Evolutionary conservation across 2,888 invertebrate species (phyloP).

Genomic region (Silvanus unidentatus): DNA sequence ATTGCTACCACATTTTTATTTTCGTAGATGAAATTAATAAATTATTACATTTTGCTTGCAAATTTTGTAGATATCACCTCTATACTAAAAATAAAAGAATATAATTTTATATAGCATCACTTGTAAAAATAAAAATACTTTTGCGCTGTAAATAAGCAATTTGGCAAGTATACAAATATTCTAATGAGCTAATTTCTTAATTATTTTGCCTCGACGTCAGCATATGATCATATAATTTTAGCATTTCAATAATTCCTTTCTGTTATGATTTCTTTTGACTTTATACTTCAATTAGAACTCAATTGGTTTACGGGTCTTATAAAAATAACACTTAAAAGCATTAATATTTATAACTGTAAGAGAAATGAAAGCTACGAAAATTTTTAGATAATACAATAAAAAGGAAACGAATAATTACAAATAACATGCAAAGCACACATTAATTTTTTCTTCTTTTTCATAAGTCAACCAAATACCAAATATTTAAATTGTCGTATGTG

Average conservation of each 20-base stretch:
- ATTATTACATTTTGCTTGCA: constrained; percentile 22
- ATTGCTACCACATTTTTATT: neutral
- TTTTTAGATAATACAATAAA: neutral
- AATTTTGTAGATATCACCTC: constrained; percentile 19
- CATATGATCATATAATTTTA: constrained; percentile 9
- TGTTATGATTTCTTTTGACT: neutral
- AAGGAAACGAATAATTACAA: neutral
- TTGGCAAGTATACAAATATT: constrained; percentile 32
- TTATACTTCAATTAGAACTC: neutral
- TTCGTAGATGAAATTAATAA: constrained; percentile 21
- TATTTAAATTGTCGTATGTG: too few relatives aligned
- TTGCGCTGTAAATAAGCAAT: constrained; percentile 32
- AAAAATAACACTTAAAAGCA: constrained; percentile 11
- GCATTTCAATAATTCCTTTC: neutral
- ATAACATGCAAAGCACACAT: neutral
- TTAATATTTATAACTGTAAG: constrained; percentile 7
- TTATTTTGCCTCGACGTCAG: constrained; percentile 32
- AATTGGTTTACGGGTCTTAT: neutral
- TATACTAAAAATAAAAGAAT: constrained; percentile 29
- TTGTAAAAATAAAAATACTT: constrained; percentile 30
- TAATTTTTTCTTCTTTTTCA: neutral
- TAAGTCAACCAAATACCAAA: neutral
- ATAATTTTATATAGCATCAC: constrained; percentile 26
- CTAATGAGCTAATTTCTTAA: constrained; percentile 34
- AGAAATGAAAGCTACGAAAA: constrained; percentile 4